Conservation (phyloP, 2,888 invertebrate species). For the Zele albiditarsus region DNA sequence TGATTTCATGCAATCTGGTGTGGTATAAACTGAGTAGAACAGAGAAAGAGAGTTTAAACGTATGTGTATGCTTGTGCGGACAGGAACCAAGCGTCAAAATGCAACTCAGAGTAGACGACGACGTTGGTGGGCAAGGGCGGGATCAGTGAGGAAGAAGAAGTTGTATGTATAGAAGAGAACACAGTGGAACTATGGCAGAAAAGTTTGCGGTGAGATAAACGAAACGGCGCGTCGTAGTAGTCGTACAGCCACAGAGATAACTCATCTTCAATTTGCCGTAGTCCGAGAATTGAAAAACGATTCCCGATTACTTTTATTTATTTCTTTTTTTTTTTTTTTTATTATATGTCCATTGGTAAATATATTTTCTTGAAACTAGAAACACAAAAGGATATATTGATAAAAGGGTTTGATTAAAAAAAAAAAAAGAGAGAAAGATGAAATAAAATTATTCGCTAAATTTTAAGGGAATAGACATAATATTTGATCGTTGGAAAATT, state of each 20-base stretch:
- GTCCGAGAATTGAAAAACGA: neutral
- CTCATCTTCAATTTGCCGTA: conserved; percentile 23
- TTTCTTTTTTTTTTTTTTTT: neutral
- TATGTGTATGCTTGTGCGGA: neutral
- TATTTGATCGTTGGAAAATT: no score
- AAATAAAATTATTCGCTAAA: no score
- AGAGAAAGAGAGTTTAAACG: neutral
- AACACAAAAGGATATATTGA: neutral
- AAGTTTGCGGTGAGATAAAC: conserved; percentile 28
- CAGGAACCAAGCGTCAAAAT: conserved; percentile 30
- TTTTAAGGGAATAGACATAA: no score
- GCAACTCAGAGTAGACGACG: conserved; percentile 1
- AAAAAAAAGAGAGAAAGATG: no score
- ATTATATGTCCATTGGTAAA: neutral
- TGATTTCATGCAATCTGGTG: conserved; percentile 13
- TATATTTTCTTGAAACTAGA: neutral
- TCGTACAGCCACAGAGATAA: conserved; percentile 16
- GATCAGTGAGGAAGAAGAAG: neutral
- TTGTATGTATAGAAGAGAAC: neutral
- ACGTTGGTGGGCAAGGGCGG: neutral
- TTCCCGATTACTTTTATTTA: neutral
- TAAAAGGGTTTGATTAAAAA: neutral
- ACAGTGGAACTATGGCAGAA: neutral
- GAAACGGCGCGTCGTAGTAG: conserved; percentile 14
- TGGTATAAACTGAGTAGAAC: neutral